Percentiles rank a stretch among this genome's conserved stretches.
phyloP scores from a whole-genome alignment of 2,888 invertebrate species.

The Metellina segmentata region DNA sequence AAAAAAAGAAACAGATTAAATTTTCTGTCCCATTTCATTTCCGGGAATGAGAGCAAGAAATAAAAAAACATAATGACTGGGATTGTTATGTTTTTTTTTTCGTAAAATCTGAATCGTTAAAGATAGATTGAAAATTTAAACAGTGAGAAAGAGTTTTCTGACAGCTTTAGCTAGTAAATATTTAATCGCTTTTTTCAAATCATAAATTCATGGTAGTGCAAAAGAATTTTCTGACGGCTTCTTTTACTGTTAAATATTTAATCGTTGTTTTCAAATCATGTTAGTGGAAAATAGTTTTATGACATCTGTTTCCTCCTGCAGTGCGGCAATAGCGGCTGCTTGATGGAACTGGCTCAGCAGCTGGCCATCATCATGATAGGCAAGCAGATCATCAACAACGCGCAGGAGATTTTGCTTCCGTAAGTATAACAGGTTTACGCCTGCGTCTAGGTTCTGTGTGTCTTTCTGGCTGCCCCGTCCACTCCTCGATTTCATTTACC shows the following conservation, averaged over 20 bases:
- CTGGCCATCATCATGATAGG: constrained; percentile 85
- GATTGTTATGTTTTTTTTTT: too few species aligned
- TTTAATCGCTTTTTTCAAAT: neutral
- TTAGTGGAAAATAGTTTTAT: too few species aligned
- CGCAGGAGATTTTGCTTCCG: constrained; percentile 84
- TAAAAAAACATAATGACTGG: too few species aligned
- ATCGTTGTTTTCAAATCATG: too few species aligned
- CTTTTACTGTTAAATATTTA: neutral
- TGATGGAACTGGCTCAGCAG: constrained; percentile 84
- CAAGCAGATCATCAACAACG: constrained; percentile 84
- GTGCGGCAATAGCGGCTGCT: constrained; percentile 84
- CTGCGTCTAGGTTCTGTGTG: neutral
- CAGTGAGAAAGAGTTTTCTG: too few species aligned
- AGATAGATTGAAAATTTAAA: too few species aligned
- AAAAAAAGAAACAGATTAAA: too few species aligned
- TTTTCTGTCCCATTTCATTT: too few species aligned
- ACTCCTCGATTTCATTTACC: neutral
- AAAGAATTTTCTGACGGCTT: neutral
- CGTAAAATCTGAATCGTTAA: too few species aligned
- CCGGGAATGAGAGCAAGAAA: too few species aligned
- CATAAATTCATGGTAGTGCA: neutral
- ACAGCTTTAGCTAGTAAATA: too few species aligned
- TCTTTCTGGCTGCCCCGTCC: neutral
- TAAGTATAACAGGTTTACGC: constrained; percentile 79
- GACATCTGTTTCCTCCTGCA: constrained; percentile 78